Evolutionary conservation across 35 echinoderm and acorn worm species (phyloP), one percentile per base, ranked within the genome.

Genomic region (Strongylocentrotus purpuratus): DNA sequence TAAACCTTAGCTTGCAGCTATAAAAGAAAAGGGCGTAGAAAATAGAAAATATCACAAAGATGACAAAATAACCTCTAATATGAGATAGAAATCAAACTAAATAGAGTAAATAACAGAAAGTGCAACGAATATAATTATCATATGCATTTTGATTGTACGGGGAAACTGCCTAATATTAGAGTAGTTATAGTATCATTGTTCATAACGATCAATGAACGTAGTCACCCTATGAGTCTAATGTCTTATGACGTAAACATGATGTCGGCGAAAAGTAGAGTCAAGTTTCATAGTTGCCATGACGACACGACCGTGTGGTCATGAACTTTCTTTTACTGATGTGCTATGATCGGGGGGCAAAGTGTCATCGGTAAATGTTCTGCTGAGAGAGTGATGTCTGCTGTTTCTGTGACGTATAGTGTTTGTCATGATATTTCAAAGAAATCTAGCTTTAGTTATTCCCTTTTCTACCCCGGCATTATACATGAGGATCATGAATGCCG

Each of bases 191-290:
- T 13, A 10, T 55, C 50, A 45, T 45, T 31, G 33, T 90, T 33
- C 33, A 90, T 18, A 90, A 33, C 15, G 22, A 90, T 32, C 2
- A 20, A 31, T 87, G 35, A n/a, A 20, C 25, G 25, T 55, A 13
- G 12, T 92, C 45, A 31, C 22, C 45, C 45, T 13, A 10, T 14
- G 45, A 48, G 46, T 46, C 90, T 92, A 46, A 47, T 55, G 90
- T 92, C 50, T 47, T 46, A 46, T 92, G 90, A 48, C 90, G 90
- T 55, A 48, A 55, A 55, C 22, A 55, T 46, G 22, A 55, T 92
- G 90, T 31, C 33, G 33, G 90, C n/a, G 25, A 22, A 31, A 48
- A 55, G n/a, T 41, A 91, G 33, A 91, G 31, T 18, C 88, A 25
- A 70, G 65, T 78, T 78, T 78, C 65, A n/a, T 78, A 7, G 65